Conservation (phyloP, 1,140 invertebrate genomes). For the Daktulosphaira vitifoliae region DNA sequence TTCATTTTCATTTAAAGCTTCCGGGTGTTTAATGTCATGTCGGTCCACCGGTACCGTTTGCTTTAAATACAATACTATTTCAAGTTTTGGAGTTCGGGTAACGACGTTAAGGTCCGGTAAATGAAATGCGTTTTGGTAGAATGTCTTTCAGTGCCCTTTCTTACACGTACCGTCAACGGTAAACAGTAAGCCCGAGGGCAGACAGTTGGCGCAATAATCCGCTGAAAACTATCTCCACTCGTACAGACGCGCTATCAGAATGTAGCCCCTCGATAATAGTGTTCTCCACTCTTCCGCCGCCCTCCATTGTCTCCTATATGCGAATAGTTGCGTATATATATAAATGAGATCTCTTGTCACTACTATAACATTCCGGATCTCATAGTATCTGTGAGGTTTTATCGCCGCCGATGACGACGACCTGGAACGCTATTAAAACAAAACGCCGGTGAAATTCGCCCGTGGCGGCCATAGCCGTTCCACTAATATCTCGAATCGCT, state of each 20-base stretch:
- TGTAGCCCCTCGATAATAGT: not conserved
- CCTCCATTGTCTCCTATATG: too few relatives aligned
- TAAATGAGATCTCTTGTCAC: too few relatives aligned
- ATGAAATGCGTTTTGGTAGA: not conserved
- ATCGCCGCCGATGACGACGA: not conserved
- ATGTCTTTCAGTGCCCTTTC: not conserved
- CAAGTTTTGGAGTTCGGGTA: not conserved
- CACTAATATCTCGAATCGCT: not conserved
- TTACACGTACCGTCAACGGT: too few relatives aligned
- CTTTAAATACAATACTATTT: not conserved
- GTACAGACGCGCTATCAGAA: not conserved
- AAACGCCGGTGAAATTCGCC: not conserved
- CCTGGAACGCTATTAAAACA: constrained; percentile 29
- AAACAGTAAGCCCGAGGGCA: not conserved
- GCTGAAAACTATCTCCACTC: not conserved
- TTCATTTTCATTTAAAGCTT: too few relatives aligned
- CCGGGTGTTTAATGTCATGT: not conserved
- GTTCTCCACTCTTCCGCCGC: too few relatives aligned
- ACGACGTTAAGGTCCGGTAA: constrained; percentile 7
- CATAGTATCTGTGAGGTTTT: constrained; percentile 4
- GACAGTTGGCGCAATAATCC: constrained; percentile 7
- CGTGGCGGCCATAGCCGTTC: not conserved
- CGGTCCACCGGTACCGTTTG: not conserved
- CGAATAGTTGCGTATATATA: too few relatives aligned
- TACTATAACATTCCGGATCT: not conserved